Evolutionary conservation across 2,113 vertebrate genomes (phyloP).

Genomic region (Polypterus bichir): DNA sequence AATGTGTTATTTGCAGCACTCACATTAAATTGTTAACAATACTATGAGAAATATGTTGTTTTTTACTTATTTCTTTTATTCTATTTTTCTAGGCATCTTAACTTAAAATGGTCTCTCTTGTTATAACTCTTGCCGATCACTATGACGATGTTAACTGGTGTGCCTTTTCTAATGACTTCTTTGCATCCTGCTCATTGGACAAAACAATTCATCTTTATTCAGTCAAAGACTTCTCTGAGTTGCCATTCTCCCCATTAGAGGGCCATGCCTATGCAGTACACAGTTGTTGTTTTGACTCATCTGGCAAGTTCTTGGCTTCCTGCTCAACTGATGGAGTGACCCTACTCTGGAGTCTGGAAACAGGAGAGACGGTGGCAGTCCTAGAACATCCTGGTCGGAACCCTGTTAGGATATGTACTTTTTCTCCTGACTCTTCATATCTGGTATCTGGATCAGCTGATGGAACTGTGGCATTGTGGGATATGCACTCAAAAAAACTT

Average conservation of each 20-base stretch:
- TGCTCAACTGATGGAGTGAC: slow-evolving; percentile 84
- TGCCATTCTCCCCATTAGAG: slow-evolving; percentile 66
- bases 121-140: slow-evolving; percentile 72
- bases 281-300: slow-evolving; percentile 82
- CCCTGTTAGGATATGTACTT: slow-evolving; percentile 68
- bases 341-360: slow-evolving; percentile 54
- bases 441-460: slow-evolving; percentile 75
- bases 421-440: slow-evolving; percentile 50
- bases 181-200: slow-evolving; percentile 86
- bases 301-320: slow-evolving; percentile 65
- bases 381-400: slow-evolving; percentile 71
- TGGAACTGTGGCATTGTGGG: slow-evolving; percentile 73
- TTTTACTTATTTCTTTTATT: too few relatives aligned
- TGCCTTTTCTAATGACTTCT: slow-evolving; percentile 59
- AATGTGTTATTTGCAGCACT: too few relatives aligned
- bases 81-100: too few relatives aligned
- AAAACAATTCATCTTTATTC: slow-evolving; percentile 76
- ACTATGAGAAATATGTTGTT: too few relatives aligned
- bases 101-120: slow-evolving; percentile 62
- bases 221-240: slow-evolving; percentile 53
- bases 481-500: slow-evolving; percentile 47
- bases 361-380: slow-evolving; percentile 53
- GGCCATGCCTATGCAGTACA: slow-evolving; percentile 81
- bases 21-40: too few relatives aligned
- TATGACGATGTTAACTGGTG: slow-evolving; percentile 79